These are phyloP conservation scores for Standfussiana lucernea DNA, from an alignment of 2,888 invertebrate species.

Conservation along the genomic window DNA sequence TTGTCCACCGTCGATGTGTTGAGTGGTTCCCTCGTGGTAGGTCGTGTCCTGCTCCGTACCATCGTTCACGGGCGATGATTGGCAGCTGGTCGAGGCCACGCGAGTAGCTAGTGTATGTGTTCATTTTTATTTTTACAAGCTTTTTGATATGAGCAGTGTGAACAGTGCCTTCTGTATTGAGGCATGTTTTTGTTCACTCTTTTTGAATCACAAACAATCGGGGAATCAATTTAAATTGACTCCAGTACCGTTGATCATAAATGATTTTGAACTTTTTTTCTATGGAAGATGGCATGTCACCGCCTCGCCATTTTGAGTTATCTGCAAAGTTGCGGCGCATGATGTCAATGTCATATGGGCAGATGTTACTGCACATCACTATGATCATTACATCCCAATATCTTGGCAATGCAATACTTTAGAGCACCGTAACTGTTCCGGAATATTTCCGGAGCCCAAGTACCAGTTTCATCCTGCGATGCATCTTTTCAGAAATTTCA, in stretches of 20 bases:
- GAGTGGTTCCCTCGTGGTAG: conserved; percentile 69
- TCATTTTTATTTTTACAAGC: conserved; percentile 62
- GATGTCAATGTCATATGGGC: too few species aligned
- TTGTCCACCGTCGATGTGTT: conserved; percentile 15
- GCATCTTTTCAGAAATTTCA: not conserved
- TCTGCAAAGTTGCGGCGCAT: not conserved
- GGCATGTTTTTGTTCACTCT: not conserved
- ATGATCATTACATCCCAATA: too few species aligned
- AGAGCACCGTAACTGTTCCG: too few species aligned
- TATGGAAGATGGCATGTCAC: not conserved
- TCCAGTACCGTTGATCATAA: not conserved
- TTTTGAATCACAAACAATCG: not conserved
- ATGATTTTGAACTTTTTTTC: not conserved
- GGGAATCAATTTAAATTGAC: not conserved
- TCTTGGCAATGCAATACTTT: too few species aligned
- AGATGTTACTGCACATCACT: too few species aligned
- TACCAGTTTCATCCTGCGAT: too few species aligned
- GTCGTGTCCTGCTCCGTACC: conserved; percentile 73
- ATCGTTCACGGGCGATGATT: conserved; percentile 81
- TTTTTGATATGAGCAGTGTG: conserved; percentile 1
- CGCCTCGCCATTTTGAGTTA: not conserved
- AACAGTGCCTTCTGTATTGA: not conserved
- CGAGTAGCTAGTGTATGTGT: conserved; percentile 79
- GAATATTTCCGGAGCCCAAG: too few species aligned
- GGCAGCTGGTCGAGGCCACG: conserved; percentile 81